phyloP scores from a whole-genome alignment of 1,140 invertebrate genomes.

The Cotesia vestalis region DNA sequence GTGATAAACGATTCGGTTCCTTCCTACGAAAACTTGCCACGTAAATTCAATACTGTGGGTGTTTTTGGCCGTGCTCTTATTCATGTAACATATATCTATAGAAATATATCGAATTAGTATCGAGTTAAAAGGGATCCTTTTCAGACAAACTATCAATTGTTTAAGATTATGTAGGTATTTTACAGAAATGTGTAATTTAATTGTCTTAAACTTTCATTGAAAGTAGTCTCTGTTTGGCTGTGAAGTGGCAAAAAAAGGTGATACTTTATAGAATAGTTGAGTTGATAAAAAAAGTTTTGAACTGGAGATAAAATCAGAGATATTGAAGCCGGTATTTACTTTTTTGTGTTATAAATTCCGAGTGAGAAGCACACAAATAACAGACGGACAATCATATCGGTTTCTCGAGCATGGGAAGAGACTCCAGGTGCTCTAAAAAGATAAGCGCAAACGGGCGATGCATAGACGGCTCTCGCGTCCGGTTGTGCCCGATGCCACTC shows the following conservation, averaged over 20 bases:
- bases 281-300: no score
- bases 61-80: slow-evolving; percentile 7
- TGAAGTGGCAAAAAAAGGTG: no score
- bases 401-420: slow-evolving; percentile 10
- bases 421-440: slow-evolving; percentile 49
- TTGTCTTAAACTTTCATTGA: no score
- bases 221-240: no score
- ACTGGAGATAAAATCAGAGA: background rate
- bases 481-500: slow-evolving; percentile 21
- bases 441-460: slow-evolving; percentile 43
- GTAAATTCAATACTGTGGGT: slow-evolving; percentile 42
- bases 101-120: background rate
- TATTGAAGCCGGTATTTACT: background rate
- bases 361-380: background rate
- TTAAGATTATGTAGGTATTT: no score
- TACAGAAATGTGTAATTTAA: no score
- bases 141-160: no score
- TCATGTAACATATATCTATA: background rate
- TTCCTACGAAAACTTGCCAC: slow-evolving; percentile 39
- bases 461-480: slow-evolving; percentile 31
- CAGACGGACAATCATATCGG: slow-evolving; percentile 10
- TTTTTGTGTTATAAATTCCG: background rate
- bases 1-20: slow-evolving; percentile 45
- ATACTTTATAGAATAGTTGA: no score
- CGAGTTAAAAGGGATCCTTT: no score